Evolutionary conservation across 2,888 invertebrate genomes (phyloP).

Genomic region (Leptopilina syphax): DNA sequence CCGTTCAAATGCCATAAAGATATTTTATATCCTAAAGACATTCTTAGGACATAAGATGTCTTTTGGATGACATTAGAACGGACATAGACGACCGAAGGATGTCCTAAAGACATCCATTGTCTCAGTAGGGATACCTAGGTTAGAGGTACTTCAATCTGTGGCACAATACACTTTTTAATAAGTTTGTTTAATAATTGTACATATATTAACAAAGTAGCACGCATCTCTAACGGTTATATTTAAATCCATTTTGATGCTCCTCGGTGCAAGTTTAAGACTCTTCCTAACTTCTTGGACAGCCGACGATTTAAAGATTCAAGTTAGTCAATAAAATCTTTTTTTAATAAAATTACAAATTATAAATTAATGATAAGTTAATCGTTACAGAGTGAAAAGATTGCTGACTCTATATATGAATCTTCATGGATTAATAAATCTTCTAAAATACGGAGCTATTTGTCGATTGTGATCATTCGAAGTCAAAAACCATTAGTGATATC

Average conservation of each 20-base stretch:
- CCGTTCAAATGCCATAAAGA: too few species aligned
- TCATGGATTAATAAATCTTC: constrained; percentile 56
- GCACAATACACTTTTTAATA: too few species aligned
- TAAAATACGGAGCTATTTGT: constrained; percentile 47
- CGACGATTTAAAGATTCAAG: constrained; percentile 64
- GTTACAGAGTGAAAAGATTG: constrained; percentile 54
- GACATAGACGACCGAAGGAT: too few species aligned
- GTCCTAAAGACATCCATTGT: too few species aligned
- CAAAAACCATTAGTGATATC: constrained; percentile 52
- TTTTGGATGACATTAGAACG: too few species aligned
- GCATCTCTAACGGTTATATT: constrained; percentile 56
- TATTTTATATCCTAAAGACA: too few species aligned
- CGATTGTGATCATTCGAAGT: constrained; percentile 54
- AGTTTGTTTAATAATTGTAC: background rate
- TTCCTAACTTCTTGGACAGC: constrained; percentile 67
- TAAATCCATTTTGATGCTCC: constrained; percentile 60
- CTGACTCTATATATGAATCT: constrained; percentile 52
- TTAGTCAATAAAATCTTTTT: background rate
- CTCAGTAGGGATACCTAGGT: too few species aligned
- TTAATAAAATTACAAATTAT: too few species aligned
- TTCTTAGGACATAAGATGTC: too few species aligned
- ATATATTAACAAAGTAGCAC: constrained; percentile 51
- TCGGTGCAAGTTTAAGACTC: constrained; percentile 60
- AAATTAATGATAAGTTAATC: background rate
- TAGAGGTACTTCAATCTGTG: too few species aligned